These are phyloP conservation scores for Tenthredo notha DNA, from an alignment of 2,888 invertebrate genomes.

Conservation along the genomic window DNA sequence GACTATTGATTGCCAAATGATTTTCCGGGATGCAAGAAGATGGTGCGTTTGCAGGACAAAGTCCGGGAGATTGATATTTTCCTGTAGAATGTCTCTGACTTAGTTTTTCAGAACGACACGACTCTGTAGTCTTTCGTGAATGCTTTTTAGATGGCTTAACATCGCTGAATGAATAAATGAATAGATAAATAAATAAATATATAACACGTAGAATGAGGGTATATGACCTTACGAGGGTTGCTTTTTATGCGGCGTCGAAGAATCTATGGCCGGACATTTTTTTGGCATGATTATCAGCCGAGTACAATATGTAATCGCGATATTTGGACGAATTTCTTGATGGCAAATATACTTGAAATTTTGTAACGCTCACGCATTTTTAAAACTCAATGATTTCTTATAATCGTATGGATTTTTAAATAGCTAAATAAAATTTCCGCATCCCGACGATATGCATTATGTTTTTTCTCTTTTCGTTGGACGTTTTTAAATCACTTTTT, in stretches of 20 bases:
- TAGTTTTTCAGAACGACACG: conserved; percentile 6
- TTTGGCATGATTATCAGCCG: conserved; percentile 35
- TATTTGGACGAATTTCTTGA: background rate
- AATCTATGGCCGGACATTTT: conserved; percentile 10
- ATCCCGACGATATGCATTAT: background rate
- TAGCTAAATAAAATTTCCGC: background rate
- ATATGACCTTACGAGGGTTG: conserved; percentile 29
- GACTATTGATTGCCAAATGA: background rate
- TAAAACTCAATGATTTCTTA: background rate
- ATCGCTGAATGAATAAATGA: background rate
- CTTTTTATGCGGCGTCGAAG: conserved; percentile 7
- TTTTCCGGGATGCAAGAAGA: background rate
- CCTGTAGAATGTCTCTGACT: background rate
- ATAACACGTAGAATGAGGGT: background rate
- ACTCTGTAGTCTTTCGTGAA: background rate
- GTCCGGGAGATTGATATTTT: background rate
- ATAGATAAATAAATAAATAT: background rate
- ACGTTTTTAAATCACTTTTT: background rate
- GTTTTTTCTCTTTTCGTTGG: background rate
- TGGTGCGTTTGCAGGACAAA: background rate
- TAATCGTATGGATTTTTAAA: background rate
- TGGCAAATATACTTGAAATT: conserved; percentile 33
- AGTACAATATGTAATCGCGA: background rate
- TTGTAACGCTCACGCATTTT: conserved; percentile 25
- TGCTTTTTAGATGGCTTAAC: background rate